phyloP scores from a whole-genome alignment of 2,888 invertebrate genomes.

The Tupiocoris notatus region DNA sequence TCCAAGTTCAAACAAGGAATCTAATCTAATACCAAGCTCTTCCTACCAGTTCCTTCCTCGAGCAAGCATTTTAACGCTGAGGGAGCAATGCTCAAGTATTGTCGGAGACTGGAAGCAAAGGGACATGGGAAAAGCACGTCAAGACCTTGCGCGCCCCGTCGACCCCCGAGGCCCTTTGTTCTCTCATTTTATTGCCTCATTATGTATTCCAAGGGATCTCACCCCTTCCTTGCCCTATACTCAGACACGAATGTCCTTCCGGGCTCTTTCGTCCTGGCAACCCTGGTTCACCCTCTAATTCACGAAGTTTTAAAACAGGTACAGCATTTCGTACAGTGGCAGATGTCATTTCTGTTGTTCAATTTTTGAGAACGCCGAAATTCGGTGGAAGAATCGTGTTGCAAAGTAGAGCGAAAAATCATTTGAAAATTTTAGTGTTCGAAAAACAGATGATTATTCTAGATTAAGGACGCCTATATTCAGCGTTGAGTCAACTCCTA shows the following conservation, averaged over 20 bases:
- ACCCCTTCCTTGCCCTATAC: not conserved
- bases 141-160: constrained; percentile 23
- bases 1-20: not conserved
- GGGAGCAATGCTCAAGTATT: not conserved
- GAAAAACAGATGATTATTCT: too few relatives aligned
- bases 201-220: constrained; percentile 20
- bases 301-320: not conserved
- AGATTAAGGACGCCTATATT: too few relatives aligned
- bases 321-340: too few relatives aligned
- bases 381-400: too few relatives aligned
- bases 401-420: too few relatives aligned
- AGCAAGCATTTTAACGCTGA: not conserved
- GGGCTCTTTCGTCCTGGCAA: not conserved
- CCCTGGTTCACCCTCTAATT: not conserved
- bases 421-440: too few relatives aligned
- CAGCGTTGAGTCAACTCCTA: too few relatives aligned
- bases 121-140: constrained; percentile 18
- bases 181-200: constrained; percentile 35
- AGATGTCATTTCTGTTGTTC: not conserved
- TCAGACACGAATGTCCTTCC: constrained; percentile 8
- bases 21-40: not conserved
- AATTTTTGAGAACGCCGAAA: too few relatives aligned
- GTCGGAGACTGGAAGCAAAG: not conserved
- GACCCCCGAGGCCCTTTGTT: constrained; percentile 23
- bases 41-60: not conserved